phyloP scores from a whole-genome alignment of 2,797 vertebrate genomes.

The Chloroceryle amazona region DNA sequence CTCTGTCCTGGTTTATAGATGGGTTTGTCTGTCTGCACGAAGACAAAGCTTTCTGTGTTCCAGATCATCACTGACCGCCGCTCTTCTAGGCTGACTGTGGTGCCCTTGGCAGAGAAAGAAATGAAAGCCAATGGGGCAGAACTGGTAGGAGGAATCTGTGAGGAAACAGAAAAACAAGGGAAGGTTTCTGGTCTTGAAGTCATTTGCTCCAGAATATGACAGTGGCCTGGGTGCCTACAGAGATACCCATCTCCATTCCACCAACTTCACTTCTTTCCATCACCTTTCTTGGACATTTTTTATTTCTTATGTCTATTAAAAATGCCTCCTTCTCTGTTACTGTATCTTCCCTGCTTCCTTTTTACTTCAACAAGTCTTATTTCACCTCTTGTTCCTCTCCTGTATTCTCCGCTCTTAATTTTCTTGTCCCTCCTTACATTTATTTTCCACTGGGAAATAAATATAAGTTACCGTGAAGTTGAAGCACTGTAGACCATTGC shows the following conservation, averaged over 20 bases:
- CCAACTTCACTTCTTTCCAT: neutral
- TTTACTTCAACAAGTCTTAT: neutral
- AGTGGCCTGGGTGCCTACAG: neutral
- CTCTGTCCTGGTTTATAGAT: constrained; percentile 75
- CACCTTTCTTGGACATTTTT: neutral
- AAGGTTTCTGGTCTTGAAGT: neutral
- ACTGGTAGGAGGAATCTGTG: constrained; percentile 32
- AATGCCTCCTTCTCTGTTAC: neutral
- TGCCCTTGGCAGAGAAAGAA: constrained; percentile 64
- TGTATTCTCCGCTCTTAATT: neutral
- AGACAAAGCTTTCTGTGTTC: constrained; percentile 33
- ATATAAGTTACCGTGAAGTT: constrained; percentile 67
- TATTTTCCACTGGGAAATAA: neutral
- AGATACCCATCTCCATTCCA: neutral
- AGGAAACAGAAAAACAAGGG: neutral
- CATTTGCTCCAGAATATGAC: neutral
- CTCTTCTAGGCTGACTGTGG: constrained; percentile 39
- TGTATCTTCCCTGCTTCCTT: neutral
- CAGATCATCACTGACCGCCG: constrained; percentile 53
- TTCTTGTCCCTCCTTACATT: neutral
- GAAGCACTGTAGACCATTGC: constrained; percentile 64
- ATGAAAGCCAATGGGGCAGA: constrained; percentile 67
- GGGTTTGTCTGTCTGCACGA: constrained; percentile 79
- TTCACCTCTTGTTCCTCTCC: neutral
- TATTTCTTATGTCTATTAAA: neutral